A percentile compares a stretch with the other conserved stretches of the same genome.
Conservation (phyloP, 2,888 invertebrate genomes). For the Myopa tessellatipennis region DNA sequence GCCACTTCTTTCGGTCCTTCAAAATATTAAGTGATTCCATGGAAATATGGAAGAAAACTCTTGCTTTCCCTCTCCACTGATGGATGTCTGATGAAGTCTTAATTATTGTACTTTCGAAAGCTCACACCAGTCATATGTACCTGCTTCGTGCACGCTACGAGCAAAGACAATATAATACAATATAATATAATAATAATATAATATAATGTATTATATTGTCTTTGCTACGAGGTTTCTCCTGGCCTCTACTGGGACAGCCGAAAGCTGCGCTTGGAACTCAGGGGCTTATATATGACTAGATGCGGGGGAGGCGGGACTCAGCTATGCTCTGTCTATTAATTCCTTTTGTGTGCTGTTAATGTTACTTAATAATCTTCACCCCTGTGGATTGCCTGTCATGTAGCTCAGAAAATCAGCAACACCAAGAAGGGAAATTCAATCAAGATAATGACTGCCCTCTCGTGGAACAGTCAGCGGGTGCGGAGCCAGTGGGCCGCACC, state of each 20-base stretch:
- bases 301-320: background rate
- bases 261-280: conserved; percentile 11
- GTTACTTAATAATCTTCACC: conserved; percentile 49
- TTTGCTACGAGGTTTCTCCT: too few relatives aligned
- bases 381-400: conserved; percentile 48
- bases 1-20: too few relatives aligned
- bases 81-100: conserved; percentile 65
- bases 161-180: too few relatives aligned
- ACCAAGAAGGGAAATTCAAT: conserved; percentile 54
- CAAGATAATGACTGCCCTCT: conserved; percentile 60
- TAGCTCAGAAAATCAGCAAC: conserved; percentile 40
- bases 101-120: conserved; percentile 67
- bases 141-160: too few relatives aligned
- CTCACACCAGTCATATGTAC: conserved; percentile 63
- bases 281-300: background rate
- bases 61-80: too few relatives aligned
- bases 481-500: conserved; percentile 14
- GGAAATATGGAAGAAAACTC: too few relatives aligned
- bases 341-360: conserved; percentile 42
- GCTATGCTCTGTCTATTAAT: background rate
- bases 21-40: too few relatives aligned
- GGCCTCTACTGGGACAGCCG: conserved; percentile 1
- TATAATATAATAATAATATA: too few relatives aligned
- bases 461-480: conserved; percentile 12
- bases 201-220: too few relatives aligned